Conservation (phyloP, 2,797 vertebrate genomes). For the Oryzias sinensis region DNA sequence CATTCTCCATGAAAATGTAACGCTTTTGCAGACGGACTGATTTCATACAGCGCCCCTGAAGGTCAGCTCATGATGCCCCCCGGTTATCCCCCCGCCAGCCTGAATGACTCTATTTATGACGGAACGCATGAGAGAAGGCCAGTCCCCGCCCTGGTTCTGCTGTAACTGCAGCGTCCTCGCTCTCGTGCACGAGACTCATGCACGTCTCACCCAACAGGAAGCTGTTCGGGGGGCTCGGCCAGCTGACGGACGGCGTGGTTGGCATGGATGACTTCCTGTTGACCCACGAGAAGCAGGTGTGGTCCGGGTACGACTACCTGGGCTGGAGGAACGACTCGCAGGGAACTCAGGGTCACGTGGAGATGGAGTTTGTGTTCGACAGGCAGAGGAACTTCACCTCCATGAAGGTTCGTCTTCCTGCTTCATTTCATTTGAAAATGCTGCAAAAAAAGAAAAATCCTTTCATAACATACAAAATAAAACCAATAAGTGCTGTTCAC, state of each 20-base stretch:
- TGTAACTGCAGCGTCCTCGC: background rate
- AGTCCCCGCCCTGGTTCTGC: constrained; percentile 1
- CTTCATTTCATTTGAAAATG: background rate
- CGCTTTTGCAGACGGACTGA: constrained; percentile 79
- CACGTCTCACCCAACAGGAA: constrained; percentile 64
- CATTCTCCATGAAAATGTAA: background rate
- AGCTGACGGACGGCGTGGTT: constrained; percentile 82
- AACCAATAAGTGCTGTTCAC: no score
- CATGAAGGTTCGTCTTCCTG: constrained; percentile 76
- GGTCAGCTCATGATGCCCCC: constrained; percentile 84
- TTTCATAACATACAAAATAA: no score
- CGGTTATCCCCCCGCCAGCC: constrained; percentile 76
- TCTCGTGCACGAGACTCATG: constrained; percentile 4
- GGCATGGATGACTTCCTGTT: constrained; percentile 81
- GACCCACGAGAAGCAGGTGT: constrained; percentile 76
- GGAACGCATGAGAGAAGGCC: constrained; percentile 82
- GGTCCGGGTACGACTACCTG: constrained; percentile 85
- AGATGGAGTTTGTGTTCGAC: constrained; percentile 86
- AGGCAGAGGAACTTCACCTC: constrained; percentile 83
- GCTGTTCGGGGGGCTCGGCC: constrained; percentile 79
- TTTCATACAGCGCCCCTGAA: constrained; percentile 85
- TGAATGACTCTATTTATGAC: constrained; percentile 93
- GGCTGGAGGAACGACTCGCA: constrained; percentile 85
- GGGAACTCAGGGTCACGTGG: constrained; percentile 68
- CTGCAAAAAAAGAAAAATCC: no score